Evolutionary conservation across 2,888 invertebrate species (phyloP), one percentile per base, ranked within the genome.

Genomic region (Tortrix viridana): DNA sequence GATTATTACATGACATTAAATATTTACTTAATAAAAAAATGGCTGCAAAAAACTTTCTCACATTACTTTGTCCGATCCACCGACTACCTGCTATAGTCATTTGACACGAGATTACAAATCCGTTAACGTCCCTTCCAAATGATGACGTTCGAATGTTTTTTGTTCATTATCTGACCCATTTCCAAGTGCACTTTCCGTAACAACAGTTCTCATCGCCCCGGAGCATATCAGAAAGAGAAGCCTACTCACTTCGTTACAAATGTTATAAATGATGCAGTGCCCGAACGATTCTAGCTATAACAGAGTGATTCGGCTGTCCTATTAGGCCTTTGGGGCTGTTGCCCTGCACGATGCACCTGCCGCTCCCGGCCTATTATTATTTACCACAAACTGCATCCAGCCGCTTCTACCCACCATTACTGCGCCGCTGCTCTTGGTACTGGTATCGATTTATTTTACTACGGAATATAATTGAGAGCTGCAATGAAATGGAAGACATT

Each of bases 371-470:
- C 71, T 68, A 71, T 71, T 75, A 74, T 72, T 76, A 74, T 66
- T 65, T 65, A 66, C 69, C 71, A 70, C 73, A 69, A 72, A 74
- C 71, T 73, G 67, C 71, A 70, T 61, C 59, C 64, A 71, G 67
- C 66, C 69, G 67, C 56, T 61, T 65, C 60, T 70, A 68, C 72
- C 67, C 68, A 52, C 69, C 68, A 69, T 69, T 73, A 74, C 73
- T 74, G 76, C 69, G 68, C 66, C 67, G 65, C 70, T 69, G 41
- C 41, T 9, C 56, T 22, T 9, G 18, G 56, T 57, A 57, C 55
- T 56, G 50, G 20, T 43, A 56, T 65, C 65, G 56, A 60, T 65
- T 60, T 52, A 65, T 55, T 65, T 65, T 47, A 65, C 46, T 57
- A 50, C 23, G 16, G 50, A 22, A 16, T 41, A 60, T 47, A 19